Evolutionary conservation across 2,888 invertebrate genomes (phyloP).

Genomic region (Nomada hirtipes): DNA sequence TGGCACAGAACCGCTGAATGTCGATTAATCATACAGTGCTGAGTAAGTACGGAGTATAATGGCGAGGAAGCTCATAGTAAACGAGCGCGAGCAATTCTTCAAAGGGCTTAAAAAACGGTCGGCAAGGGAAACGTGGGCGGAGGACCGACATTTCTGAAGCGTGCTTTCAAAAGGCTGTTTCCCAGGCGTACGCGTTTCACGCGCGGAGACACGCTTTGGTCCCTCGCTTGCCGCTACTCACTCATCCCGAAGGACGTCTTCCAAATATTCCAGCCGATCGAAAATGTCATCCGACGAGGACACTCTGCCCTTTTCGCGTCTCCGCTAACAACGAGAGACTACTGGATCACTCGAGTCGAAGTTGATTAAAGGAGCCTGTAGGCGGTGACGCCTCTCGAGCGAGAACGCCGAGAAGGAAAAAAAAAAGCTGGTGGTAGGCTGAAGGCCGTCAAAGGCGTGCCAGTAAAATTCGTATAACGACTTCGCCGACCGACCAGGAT

Average conservation of each 20-base stretch:
- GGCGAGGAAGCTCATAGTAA: neutral
- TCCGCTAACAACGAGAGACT: slow-evolving; percentile 41
- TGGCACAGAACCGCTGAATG: too few species aligned
- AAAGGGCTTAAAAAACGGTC: neutral
- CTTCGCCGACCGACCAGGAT: neutral
- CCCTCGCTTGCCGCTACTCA: slow-evolving; percentile 14
- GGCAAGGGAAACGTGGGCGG: neutral
- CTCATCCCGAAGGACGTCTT: slow-evolving; percentile 48
- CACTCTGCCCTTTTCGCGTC: slow-evolving; percentile 51
- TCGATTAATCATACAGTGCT: neutral
- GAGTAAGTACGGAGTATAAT: neutral
- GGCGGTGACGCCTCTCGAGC: slow-evolving; percentile 34
- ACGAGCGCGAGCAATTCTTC: slow-evolving; percentile 28
- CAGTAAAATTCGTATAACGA: slow-evolving; percentile 42
- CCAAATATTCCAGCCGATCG: slow-evolving; percentile 64
- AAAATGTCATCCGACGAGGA: slow-evolving; percentile 62
- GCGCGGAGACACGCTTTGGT: slow-evolving; percentile 25
- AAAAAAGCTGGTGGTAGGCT: neutral
- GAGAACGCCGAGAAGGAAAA: slow-evolving; percentile 14
- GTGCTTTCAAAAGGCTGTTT: slow-evolving; percentile 38
- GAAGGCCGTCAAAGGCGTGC: slow-evolving; percentile 29
- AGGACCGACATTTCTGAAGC: slow-evolving; percentile 60
- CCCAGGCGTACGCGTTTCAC: slow-evolving; percentile 13
- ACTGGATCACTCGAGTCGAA: slow-evolving; percentile 48
- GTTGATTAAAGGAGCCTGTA: slow-evolving; percentile 63